Percentiles rank a stretch among this genome's conserved stretches.
These are phyloP conservation scores for Limnephilus rhombicus DNA, from an alignment of 2,888 invertebrate genomes.

Conservation along the genomic window DNA sequence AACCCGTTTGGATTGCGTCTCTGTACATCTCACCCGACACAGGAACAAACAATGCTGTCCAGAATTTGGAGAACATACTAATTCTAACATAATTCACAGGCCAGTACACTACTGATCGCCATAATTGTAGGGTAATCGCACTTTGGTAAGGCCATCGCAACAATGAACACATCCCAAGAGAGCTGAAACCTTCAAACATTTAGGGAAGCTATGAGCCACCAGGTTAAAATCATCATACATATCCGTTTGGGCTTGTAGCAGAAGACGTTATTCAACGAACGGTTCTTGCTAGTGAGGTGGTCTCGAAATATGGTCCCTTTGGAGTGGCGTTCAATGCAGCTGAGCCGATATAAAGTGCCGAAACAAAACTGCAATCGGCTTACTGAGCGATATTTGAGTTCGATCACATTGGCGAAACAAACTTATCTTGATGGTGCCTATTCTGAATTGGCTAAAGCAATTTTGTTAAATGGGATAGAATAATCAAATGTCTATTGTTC, in stretches of 20 bases:
- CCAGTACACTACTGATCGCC: not conserved
- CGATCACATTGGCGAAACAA: not conserved
- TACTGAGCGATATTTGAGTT: not conserved
- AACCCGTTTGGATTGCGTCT: not conserved
- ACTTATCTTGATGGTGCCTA: not conserved
- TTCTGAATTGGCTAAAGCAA: not conserved
- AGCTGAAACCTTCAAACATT: no score
- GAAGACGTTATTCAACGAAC: not conserved
- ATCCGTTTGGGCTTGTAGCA: no score
- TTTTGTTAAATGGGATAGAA: not conserved
- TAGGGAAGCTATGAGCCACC: no score
- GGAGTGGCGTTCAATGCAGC: not conserved
- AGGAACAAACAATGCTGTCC: not conserved
- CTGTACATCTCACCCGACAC: not conserved
- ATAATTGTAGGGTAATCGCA: no score
- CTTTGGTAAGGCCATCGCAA: no score
- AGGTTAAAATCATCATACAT: no score
- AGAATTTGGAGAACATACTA: not conserved
- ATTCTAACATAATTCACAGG: not conserved
- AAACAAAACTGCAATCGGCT: not conserved
- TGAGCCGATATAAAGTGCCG: not conserved
- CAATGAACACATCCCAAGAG: no score
- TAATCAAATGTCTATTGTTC: no score
- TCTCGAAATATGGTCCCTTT: not conserved
- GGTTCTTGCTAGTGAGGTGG: not conserved